Percentiles rank a stretch among this genome's conserved stretches.
phyloP scores from a whole-genome alignment of 1,140 invertebrate species.

The Drosophila mayri region DNA sequence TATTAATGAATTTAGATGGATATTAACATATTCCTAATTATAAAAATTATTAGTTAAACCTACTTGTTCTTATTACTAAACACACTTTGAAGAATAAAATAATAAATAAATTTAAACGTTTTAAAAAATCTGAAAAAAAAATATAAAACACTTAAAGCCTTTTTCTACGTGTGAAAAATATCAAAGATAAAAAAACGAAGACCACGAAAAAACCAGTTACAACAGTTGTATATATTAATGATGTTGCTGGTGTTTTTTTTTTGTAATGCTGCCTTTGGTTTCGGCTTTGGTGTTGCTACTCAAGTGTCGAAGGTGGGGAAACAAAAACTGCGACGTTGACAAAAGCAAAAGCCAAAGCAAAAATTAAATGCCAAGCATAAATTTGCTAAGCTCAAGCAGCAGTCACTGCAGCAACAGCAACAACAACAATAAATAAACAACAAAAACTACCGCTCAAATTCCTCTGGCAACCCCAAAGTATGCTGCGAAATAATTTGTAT shows the following conservation, averaged over 20 bases:
- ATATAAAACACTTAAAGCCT: rapidly evolving
- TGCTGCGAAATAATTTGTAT: slow-evolving; percentile 56
- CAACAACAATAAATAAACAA: background rate
- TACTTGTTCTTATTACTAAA: background rate
- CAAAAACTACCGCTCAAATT: slow-evolving; percentile 37
- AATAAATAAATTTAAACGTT: no score
- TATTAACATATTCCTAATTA: background rate
- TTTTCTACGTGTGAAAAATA: slow-evolving; percentile 1
- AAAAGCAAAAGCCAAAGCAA: slow-evolving; percentile 62
- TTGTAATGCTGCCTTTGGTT: slow-evolving; percentile 2
- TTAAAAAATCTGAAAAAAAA: no score
- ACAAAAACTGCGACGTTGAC: slow-evolving; percentile 70
- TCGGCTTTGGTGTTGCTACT: slow-evolving; percentile 29
- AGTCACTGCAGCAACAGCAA: slow-evolving; percentile 11
- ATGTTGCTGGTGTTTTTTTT: slow-evolving; percentile 28
- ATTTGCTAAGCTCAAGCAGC: slow-evolving; percentile 22
- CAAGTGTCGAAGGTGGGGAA: slow-evolving; percentile 54
- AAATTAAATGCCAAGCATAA: slow-evolving; percentile 54
- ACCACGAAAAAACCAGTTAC: slow-evolving; percentile 69
- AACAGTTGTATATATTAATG: slow-evolving; percentile 72
- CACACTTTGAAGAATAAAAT: no score
- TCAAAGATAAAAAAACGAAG: slow-evolving; percentile 31
- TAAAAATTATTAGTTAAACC: no score
- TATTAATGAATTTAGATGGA: background rate
- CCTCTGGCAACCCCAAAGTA: slow-evolving; percentile 65